phyloP scores from a whole-genome alignment of 2,888 invertebrate genomes.

The Hermaeophaga mercurialis region DNA sequence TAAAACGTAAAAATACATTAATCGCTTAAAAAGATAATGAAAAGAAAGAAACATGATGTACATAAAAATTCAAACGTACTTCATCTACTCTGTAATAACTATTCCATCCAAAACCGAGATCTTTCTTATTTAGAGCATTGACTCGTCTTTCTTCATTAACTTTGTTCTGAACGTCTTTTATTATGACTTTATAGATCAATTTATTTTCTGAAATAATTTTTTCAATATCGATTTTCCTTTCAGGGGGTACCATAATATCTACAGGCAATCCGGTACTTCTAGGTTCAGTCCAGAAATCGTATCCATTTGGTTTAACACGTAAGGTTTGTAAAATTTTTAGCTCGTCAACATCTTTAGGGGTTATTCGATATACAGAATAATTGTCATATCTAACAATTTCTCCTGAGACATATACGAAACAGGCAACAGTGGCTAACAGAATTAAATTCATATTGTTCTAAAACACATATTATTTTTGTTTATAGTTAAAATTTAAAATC shows the following conservation, averaged over 20 bases:
- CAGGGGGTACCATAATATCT: slow-evolving; percentile 67
- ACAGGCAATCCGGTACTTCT: slow-evolving; percentile 49
- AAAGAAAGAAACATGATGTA: not conserved
- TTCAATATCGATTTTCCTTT: slow-evolving; percentile 57
- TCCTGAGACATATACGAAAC: not conserved
- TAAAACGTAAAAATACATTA: no score
- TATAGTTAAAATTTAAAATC: no score
- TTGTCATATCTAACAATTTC: slow-evolving; percentile 41
- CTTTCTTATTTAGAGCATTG: slow-evolving; percentile 28
- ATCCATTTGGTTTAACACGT: slow-evolving; percentile 34
- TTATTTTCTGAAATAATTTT: slow-evolving; percentile 53
- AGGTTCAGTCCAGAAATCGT: slow-evolving; percentile 37
- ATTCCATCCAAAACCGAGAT: slow-evolving; percentile 62
- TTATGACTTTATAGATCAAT: slow-evolving; percentile 57
- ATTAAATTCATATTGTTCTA: slow-evolving; percentile 5
- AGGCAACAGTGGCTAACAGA: not conserved
- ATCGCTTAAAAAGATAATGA: no score
- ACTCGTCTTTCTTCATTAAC: slow-evolving; percentile 55
- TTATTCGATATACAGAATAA: slow-evolving; percentile 48
- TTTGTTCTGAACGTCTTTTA: slow-evolving; percentile 65
- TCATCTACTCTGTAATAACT: slow-evolving; percentile 65
- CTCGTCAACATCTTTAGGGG: slow-evolving; percentile 40
- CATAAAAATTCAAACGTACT: slow-evolving; percentile 42
- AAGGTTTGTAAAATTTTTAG: slow-evolving; percentile 58
- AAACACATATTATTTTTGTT: no score